phyloP scores from a whole-genome alignment of 2,113 vertebrate genomes.

The Brachypodius melanocephalos region DNA sequence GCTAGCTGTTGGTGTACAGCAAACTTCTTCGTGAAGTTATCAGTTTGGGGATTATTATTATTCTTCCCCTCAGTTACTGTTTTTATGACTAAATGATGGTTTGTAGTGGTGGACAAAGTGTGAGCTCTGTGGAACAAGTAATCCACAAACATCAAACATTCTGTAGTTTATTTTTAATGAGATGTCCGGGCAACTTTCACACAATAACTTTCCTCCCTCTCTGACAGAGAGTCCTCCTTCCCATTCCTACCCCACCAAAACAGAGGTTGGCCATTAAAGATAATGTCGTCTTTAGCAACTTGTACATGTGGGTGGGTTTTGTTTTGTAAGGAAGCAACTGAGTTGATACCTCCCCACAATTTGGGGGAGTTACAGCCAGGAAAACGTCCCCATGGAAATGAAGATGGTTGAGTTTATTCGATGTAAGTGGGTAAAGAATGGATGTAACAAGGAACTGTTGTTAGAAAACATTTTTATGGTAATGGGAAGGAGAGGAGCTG shows the following conservation, averaged over 20 bases:
- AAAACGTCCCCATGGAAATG: rapidly evolving
- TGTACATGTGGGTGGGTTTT: rapidly evolving
- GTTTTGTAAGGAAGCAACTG: background rate
- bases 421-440: background rate
- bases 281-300: background rate
- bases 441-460: background rate
- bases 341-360: background rate
- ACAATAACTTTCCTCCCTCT: background rate
- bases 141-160: background rate
- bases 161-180: background rate
- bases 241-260: background rate
- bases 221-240: background rate
- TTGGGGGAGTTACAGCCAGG: background rate
- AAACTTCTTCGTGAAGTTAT: background rate
- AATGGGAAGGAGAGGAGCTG: background rate
- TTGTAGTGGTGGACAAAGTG: background rate
- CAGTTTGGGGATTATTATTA: background rate
- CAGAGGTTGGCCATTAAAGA: background rate
- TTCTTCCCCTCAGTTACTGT: background rate
- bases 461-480: background rate
- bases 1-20: background rate
- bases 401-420: background rate
- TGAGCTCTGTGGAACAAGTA: background rate
- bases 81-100: background rate
- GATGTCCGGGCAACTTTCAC: background rate